Evolutionary conservation across 2,797 vertebrate species (phyloP).

Genomic region (Falco biarmicus): DNA sequence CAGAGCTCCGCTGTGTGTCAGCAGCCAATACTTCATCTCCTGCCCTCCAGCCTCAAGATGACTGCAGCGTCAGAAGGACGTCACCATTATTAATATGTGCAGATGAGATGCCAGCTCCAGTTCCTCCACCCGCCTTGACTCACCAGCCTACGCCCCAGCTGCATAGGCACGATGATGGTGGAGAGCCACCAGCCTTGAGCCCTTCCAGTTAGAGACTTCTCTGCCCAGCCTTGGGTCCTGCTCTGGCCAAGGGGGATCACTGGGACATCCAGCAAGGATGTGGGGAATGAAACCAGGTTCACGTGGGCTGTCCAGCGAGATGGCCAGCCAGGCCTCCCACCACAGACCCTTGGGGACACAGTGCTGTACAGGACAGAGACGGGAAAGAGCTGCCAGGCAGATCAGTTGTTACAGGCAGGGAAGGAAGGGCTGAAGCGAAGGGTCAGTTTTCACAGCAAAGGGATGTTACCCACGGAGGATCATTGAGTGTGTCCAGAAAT

Average conservation of each 20-base stretch:
- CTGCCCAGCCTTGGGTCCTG: not conserved
- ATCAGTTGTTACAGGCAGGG: not conserved
- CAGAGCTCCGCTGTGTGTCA: not conserved
- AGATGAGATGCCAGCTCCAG: not conserved
- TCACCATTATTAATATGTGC: not conserved
- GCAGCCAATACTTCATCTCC: conserved; percentile 14
- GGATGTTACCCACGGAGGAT: not conserved
- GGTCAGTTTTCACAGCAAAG: not conserved
- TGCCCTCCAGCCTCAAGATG: not conserved
- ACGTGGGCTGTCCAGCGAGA: not conserved
- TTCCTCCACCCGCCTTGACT: not conserved
- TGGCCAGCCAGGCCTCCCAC: not conserved
- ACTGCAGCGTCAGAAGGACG: not conserved
- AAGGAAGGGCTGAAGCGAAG: not conserved
- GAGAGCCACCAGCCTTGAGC: not conserved
- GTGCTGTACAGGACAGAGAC: not conserved
- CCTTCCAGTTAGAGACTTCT: not conserved
- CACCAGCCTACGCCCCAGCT: not conserved
- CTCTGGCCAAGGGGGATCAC: not conserved
- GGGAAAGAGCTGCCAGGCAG: not conserved
- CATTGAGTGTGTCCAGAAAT: not conserved
- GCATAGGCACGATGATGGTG: not conserved
- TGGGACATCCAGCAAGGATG: not conserved
- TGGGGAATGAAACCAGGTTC: not conserved
- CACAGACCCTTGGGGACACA: fast-evolving